Conservation (phyloP, 2,797 vertebrate genomes). For the Pelodytes ibericus region DNA sequence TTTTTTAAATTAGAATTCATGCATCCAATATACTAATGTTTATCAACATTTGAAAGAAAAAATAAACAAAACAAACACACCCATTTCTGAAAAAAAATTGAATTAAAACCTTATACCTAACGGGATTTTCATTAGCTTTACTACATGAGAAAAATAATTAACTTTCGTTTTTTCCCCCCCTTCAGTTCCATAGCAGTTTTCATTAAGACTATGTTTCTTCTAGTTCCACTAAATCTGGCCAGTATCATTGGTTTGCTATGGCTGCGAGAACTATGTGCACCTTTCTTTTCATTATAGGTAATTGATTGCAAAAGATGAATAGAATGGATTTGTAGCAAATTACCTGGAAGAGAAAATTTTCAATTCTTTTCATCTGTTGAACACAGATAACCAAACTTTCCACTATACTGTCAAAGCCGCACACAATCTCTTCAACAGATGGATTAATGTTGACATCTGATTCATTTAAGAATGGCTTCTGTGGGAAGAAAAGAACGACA, state of each 20-base stretch:
- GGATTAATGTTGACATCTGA: conserved; percentile 28
- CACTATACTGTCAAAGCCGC: background rate
- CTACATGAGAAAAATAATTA: no score
- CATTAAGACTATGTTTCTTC: background rate
- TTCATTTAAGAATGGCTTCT: conserved; percentile 44
- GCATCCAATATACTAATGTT: no score
- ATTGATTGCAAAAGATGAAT: conserved; percentile 40
- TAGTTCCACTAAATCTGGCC: background rate
- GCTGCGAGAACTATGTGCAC: background rate
- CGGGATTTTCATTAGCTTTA: no score
- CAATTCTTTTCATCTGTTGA: conserved; percentile 28
- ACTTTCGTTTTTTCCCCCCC: no score
- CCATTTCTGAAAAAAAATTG: no score
- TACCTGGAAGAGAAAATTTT: conserved; percentile 47
- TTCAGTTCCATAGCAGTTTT: background rate
- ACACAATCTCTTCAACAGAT: conserved; percentile 47
- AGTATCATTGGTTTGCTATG: conserved; percentile 16
- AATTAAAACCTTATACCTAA: no score
- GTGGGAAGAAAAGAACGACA: conserved; percentile 9
- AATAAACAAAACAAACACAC: no score
- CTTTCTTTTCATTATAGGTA: conserved; percentile 24
- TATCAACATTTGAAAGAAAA: no score
- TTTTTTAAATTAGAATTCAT: no score
- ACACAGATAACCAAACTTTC: conserved; percentile 43
- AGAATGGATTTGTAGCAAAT: conserved; percentile 24